Percentiles rank a stretch among this genome's conserved stretches.
phyloP scores from a whole-genome alignment of 2,888 invertebrate genomes.

The Malthinus seriepunctatus region DNA sequence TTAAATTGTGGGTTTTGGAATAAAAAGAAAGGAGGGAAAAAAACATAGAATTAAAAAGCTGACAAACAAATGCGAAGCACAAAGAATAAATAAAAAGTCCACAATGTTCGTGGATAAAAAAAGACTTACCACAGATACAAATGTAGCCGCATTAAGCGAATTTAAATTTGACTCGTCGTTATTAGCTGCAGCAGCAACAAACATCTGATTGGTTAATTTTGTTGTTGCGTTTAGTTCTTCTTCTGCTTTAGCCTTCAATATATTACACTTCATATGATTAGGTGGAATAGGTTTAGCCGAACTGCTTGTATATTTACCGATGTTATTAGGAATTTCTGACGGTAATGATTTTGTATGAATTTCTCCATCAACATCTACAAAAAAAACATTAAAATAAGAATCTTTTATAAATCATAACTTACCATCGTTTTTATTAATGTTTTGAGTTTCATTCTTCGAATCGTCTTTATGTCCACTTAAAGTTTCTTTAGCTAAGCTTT shows the following conservation, averaged over 20 bases:
- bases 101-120: conserved; percentile 18
- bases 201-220: conserved; percentile 64
- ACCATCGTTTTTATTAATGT: conserved; percentile 57
- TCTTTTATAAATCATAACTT: conserved; percentile 16
- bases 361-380: conserved; percentile 43
- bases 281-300: conserved; percentile 74
- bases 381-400: not conserved
- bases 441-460: conserved; percentile 60
- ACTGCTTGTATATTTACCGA: conserved; percentile 43
- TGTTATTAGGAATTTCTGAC: conserved; percentile 52
- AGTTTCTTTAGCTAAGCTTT: conserved; percentile 74
- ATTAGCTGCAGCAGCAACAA: conserved; percentile 54
- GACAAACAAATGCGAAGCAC: conserved; percentile 8
- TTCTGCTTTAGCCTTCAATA: conserved; percentile 80
- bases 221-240: conserved; percentile 59
- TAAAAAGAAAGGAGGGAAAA: conserved; percentile 6
- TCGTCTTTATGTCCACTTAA: conserved; percentile 57
- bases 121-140: conserved; percentile 74
- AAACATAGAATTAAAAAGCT: conserved; percentile 12
- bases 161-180: conserved; percentile 51
- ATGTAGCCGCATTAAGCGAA: conserved; percentile 67
- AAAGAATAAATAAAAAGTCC: conserved; percentile 6
- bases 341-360: conserved; percentile 45
- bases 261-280: conserved; percentile 92
- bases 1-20: conserved; percentile 9